phyloP scores from a whole-genome alignment of 2,888 invertebrate species.

The Saturnia japonica region DNA sequence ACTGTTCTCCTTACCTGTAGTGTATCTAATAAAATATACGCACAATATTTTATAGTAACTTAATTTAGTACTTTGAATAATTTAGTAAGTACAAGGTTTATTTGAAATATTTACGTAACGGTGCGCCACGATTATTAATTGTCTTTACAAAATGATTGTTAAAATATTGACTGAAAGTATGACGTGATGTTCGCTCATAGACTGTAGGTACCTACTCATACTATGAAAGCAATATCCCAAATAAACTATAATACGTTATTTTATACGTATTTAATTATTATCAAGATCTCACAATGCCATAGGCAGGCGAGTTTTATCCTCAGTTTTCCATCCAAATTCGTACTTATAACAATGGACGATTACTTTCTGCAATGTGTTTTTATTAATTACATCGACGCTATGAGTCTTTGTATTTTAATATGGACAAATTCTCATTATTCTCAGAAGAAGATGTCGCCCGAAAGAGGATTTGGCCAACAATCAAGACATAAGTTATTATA shows the following conservation, averaged over 20 bases:
- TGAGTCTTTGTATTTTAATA: slow-evolving; percentile 74
- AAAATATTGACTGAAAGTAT: not conserved
- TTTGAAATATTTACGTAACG: not conserved
- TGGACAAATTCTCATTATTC: slow-evolving; percentile 70
- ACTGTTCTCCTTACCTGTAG: not conserved
- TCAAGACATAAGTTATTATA: slow-evolving; percentile 9
- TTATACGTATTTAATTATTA: slow-evolving; percentile 32
- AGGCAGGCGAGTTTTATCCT: slow-evolving; percentile 4
- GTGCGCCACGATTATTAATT: not conserved
- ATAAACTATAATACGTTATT: not conserved
- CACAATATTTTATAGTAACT: not conserved
- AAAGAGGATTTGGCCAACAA: not conserved
- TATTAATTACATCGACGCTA: slow-evolving; percentile 65
- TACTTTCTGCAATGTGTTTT: slow-evolving; percentile 66
- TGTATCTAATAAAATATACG: not conserved
- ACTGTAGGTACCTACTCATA: not conserved
- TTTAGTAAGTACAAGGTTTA: not conserved
- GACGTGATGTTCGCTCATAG: not conserved
- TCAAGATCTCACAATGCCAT: slow-evolving; percentile 25
- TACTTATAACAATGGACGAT: slow-evolving; percentile 63
- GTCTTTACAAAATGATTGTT: not conserved
- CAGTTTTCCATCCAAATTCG: slow-evolving; percentile 12
- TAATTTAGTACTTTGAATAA: not conserved
- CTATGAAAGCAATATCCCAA: not conserved
- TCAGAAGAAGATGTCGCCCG: slow-evolving; percentile 40